These are phyloP conservation scores for Andrena haemorrhoa DNA, from an alignment of 2,888 invertebrate genomes.

Conservation along the genomic window DNA sequence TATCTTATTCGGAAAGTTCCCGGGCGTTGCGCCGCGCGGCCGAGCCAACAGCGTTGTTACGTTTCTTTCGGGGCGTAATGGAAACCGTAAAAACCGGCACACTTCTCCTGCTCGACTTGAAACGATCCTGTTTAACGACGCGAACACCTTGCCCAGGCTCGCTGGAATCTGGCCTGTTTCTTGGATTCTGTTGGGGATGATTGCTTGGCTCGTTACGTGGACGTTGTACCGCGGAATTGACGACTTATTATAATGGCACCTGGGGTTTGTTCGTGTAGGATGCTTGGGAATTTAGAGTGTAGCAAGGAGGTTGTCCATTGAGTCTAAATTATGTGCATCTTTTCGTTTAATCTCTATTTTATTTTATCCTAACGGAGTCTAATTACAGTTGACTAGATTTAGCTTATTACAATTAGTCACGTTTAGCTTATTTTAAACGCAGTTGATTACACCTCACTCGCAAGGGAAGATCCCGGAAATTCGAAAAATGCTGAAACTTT, in stretches of 20 bases:
- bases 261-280: neutral
- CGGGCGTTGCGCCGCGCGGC: neutral
- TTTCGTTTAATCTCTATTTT: too few relatives aligned
- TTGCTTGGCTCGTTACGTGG: neutral
- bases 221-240: neutral
- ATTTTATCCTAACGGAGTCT: too few relatives aligned
- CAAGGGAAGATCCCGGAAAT: too few relatives aligned
- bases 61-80: conserved; percentile 16
- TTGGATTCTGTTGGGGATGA: conserved; percentile 9
- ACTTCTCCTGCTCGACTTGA: neutral
- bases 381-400: too few relatives aligned
- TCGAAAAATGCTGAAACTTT: too few relatives aligned
- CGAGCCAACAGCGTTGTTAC: neutral
- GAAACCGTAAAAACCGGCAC: conserved; percentile 27
- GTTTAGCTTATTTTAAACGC: too few relatives aligned
- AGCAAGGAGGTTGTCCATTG: neutral
- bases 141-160: neutral
- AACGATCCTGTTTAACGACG: conserved; percentile 16
- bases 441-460: too few relatives aligned
- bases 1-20: conserved; percentile 52
- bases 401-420: too few relatives aligned
- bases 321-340: too few relatives aligned
- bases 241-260: neutral
- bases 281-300: neutral
- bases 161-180: conserved; percentile 9